phyloP scores from a whole-genome alignment of 2,113 vertebrate species.

The Lamprologus lemairii region DNA sequence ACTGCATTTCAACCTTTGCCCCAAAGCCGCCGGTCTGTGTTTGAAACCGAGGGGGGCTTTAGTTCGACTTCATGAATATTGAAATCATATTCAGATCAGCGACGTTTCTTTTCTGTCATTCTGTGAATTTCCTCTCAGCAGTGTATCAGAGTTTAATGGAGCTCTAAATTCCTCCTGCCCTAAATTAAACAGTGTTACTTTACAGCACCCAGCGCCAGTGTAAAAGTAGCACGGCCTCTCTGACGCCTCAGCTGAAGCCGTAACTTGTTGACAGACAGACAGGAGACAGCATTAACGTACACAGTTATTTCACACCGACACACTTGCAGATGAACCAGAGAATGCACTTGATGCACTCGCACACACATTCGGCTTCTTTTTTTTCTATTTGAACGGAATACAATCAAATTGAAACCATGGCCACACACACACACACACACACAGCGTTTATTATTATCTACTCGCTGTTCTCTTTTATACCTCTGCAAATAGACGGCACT shows the following conservation, averaged over 20 bases:
- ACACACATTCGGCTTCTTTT: not conserved
- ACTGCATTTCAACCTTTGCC: not conserved
- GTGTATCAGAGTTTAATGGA: conserved; percentile 29
- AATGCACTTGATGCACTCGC: not conserved
- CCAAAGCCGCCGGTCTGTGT: not conserved
- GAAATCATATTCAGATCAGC: not conserved
- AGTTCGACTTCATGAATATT: not conserved
- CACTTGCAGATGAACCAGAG: not conserved
- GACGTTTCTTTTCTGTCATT: conserved; percentile 15
- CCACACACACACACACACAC: not conserved
- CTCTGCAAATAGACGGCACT: conserved; percentile 47
- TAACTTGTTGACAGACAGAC: conserved; percentile 45
- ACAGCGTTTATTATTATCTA: conserved; percentile 45
- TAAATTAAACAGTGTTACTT: conserved; percentile 66
- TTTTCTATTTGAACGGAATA: not conserved
- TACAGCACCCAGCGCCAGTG: conserved; percentile 52
- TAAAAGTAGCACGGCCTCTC: conserved; percentile 57
- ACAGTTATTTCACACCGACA: conserved; percentile 35
- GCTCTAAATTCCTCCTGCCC: conserved; percentile 44
- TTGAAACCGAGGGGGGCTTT: not conserved
- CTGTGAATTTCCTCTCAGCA: conserved; percentile 13
- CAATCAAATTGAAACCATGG: conserved; percentile 22
- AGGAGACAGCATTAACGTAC: conserved; percentile 44
- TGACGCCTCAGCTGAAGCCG: conserved; percentile 46
- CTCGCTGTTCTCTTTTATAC: conserved; percentile 36